Evolutionary conservation across 1,140 invertebrate species (phyloP), one percentile per base, ranked within the genome.

Genomic region (Marisa cornuarietis): DNA sequence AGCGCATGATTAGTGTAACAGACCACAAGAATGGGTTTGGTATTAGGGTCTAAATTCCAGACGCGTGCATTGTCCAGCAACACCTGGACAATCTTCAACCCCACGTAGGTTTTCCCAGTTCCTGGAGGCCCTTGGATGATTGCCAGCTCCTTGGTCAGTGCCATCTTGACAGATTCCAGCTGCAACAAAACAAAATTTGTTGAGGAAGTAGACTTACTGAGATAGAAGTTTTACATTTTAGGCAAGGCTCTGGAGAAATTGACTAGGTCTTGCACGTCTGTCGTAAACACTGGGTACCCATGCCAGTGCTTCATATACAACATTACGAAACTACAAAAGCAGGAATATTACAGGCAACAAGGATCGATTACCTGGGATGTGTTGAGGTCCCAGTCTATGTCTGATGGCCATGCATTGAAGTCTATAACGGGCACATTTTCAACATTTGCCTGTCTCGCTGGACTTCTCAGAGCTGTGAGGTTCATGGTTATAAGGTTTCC

Each of bases 1-100:
- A 97, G 88, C 2, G 96, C 96, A 89, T 97, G 95, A 88, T 97
- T 97, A 0, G 95, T 96, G 83, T 94, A 96, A 86, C 95, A 96
- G 42, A 97, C 93, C 20, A 97, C 91, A 6, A 97, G 88, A 77
- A 97, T 94, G 9, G 95, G 94, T 75, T 26, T 20, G 69, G 16
- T 54, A 62, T 14, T 6, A 20, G 52, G 31, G 20, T 63, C 52
- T 26, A 24, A n/a, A 13, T 20, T 75, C 73, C 73, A 75, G 22
- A 63, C n/a, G n/a, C 13, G 24, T 62, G 13, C 76, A 82, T 92
- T 92, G n/a, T 86, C 73, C 5, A 92, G 79, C 5, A 92, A 81
- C 26, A 85, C 76, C 80, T 90, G 79, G 0, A 89, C 87, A n/a
- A 92, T 86, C 80, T 91, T 87, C 22, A 91, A 76, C 26, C 90